phyloP scores from a whole-genome alignment of 2,797 vertebrate species.

The Periparus ater region DNA sequence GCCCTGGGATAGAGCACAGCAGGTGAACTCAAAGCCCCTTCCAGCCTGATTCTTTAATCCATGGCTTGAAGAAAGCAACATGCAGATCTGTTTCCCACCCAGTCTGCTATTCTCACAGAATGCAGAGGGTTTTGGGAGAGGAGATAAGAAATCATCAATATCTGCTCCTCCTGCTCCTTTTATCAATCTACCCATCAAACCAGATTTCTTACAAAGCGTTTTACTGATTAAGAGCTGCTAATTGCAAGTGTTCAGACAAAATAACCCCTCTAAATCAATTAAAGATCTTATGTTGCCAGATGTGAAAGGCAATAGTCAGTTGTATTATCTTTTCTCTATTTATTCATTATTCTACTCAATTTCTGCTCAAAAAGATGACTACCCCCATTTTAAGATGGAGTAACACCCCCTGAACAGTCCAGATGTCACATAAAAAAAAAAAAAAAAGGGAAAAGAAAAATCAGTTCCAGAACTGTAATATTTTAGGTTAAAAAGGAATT shows the following conservation, averaged over 20 bases:
- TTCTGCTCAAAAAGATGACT: neutral
- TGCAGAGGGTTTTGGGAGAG: neutral
- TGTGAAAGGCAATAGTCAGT: neutral
- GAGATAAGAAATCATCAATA: neutral
- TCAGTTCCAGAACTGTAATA: neutral
- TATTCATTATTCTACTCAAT: neutral
- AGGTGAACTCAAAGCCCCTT: neutral
- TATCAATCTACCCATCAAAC: neutral
- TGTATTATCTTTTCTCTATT: neutral
- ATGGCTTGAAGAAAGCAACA: neutral
- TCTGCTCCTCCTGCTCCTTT: neutral
- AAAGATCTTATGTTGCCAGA: slow-evolving; percentile 9
- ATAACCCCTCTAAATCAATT: neutral
- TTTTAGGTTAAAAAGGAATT: neutral
- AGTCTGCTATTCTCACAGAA: neutral
- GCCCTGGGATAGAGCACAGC: neutral
- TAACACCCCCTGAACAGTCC: neutral
- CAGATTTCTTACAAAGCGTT: neutral
- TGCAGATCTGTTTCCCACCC: neutral
- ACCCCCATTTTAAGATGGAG: neutral
- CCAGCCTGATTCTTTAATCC: neutral
- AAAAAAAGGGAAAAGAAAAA: neutral
- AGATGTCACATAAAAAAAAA: neutral
- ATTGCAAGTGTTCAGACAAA: slow-evolving; percentile 8
- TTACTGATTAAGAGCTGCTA: slow-evolving; percentile 22